Evolutionary conservation across 2,113 vertebrate genomes (phyloP).

Genomic region (Oncorhynchus clarkii): DNA sequence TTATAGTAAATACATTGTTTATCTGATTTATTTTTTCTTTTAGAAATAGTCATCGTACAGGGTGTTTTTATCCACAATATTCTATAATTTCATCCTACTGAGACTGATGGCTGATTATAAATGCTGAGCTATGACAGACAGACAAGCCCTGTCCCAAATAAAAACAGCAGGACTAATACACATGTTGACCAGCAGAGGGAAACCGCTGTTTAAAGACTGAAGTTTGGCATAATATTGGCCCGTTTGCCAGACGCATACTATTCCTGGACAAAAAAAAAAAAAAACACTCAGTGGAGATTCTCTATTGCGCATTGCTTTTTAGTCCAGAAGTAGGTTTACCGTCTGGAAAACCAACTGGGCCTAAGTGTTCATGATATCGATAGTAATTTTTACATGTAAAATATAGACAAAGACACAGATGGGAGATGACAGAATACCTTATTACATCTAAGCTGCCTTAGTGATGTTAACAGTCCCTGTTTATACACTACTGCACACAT

Average conservation of each 20-base stretch:
- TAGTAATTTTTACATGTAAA: conserved; percentile 3
- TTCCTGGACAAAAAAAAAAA: too few species aligned
- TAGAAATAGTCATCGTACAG: conserved; percentile 42
- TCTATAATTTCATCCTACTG: conserved; percentile 60
- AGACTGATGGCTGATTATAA: conserved; percentile 52
- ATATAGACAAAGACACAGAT: conserved; percentile 16
- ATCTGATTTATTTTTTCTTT: conserved; percentile 50
- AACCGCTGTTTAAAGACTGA: conserved; percentile 22
- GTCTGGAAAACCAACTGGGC: too few species aligned
- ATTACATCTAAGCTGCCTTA: not conserved
- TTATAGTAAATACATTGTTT: conserved; percentile 59
- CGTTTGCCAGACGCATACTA: too few species aligned
- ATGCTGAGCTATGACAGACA: conserved; percentile 46
- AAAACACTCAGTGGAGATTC: too few species aligned
- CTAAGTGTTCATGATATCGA: conserved; percentile 36
- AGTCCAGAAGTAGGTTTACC: too few species aligned
- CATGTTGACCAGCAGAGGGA: conserved; percentile 49
- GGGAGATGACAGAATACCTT: not conserved
- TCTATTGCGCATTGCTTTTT: too few species aligned
- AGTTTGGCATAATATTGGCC: conserved; percentile 29
- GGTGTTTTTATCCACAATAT: conserved; percentile 54
- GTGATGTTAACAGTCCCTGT: not conserved
- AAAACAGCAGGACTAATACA: conserved; percentile 49
- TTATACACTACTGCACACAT: too few species aligned
- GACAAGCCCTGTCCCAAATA: conserved; percentile 35